These are phyloP conservation scores for Temnopleurus reevesii DNA, from an alignment of 53 echinoderm and acorn worm genomes.

Conservation along the genomic window DNA sequence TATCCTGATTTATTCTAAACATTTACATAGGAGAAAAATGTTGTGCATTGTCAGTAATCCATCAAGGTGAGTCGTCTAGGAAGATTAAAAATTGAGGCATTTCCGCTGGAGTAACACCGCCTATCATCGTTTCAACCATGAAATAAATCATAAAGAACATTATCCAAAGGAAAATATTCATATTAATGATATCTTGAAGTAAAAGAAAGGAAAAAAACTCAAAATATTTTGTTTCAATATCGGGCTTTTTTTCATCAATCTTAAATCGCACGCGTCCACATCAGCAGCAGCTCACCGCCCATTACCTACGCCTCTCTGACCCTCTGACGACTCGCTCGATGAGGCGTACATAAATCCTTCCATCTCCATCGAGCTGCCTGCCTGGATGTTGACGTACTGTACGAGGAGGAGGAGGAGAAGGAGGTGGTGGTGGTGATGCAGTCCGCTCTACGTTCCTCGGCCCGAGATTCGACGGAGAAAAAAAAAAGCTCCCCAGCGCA, in stretches of 20 bases:
- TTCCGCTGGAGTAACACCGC: no score
- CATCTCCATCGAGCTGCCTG: background rate
- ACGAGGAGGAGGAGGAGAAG: background rate
- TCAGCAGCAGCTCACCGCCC: background rate
- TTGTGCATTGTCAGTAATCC: no score
- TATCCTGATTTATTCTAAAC: no score
- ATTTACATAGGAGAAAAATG: no score
- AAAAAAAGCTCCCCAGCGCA: background rate
- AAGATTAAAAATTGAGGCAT: no score
- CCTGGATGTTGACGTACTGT: background rate
- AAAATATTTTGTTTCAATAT: background rate
- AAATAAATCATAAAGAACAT: no score
- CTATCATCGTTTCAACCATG: no score
- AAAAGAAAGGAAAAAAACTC: background rate
- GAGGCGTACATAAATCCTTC: slow-evolving; percentile 4
- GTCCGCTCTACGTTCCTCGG: background rate
- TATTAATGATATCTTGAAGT: background rate
- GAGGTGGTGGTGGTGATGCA: no score
- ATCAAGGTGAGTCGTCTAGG: no score
- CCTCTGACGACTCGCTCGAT: slow-evolving; percentile 37
- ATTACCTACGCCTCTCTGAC: slow-evolving; percentile 53
- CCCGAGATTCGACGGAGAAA: background rate
- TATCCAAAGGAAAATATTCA: background rate
- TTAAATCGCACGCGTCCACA: background rate
- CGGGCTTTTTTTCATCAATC: background rate